A percentile compares a stretch with the other conserved stretches of the same genome.
phyloP scores from a whole-genome alignment of 1,140 invertebrate species.

The Metopolophium dirhodum region DNA sequence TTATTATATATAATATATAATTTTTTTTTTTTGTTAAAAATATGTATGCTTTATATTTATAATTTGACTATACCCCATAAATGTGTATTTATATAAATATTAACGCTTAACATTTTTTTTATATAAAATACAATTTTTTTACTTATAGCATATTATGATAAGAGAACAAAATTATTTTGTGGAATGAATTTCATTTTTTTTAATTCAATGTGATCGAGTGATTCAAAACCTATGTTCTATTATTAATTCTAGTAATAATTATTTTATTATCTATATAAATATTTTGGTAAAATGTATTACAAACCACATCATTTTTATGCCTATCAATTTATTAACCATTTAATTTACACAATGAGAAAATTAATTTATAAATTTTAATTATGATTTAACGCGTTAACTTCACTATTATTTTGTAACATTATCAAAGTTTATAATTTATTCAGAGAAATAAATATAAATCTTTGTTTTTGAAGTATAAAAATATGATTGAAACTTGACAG shows the following conservation, averaged over 20 bases:
- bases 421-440: neutral
- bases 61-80: neutral
- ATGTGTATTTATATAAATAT: neutral
- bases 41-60: conserved; percentile 28
- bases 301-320: neutral
- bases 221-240: neutral
- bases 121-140: neutral
- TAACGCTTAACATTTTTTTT: neutral
- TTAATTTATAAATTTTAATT: neutral
- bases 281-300: neutral
- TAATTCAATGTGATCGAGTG: neutral
- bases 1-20: conserved; percentile 19
- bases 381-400: too few species aligned
- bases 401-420: neutral
- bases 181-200: neutral
- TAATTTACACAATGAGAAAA: neutral
- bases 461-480: neutral
- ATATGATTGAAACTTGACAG: neutral
- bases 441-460: neutral
- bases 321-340: neutral
- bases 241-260: neutral
- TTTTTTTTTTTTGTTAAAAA: conserved; percentile 22
- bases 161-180: neutral
- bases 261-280: neutral
- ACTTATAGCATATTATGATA: neutral